Evolutionary conservation across 64 coral and sea anemone genomes (phyloP), one percentile per base, ranked within the genome.

Genomic region (Pachyseris speciosa): DNA sequence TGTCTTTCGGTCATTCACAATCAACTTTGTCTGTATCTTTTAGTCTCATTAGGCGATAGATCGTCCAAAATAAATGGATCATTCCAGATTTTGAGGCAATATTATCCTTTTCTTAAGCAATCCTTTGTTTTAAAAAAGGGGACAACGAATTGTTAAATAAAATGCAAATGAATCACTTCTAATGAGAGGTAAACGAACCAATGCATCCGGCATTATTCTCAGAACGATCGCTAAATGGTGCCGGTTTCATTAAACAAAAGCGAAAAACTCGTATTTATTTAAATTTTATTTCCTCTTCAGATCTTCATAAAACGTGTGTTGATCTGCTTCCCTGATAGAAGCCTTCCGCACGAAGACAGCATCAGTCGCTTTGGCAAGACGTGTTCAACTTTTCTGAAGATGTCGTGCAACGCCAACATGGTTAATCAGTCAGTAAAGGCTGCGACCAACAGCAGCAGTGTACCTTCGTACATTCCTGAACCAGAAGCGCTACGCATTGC

Each of bases 141-240:
- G 36, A 71, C 3, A 16, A 9, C 31, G 28, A 20, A 60, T n/a
- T 11, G 1, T 61, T 40, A 26, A 61, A 61, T 41, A 63, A 53
- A 30, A 81, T 81, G 22, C 11, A 61, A 60, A 80, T 77, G 27
- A 34, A 26, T 27, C 29, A 33, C 22, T 75, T 75, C 48, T 34
- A 0, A 13, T 4, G 4, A 30, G 40, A 26, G 41, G 72, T 7
- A 16, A 37, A 25, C 20, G 22, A 8, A 61, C 36, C 30, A 60
- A 61, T 61, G 77, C 4, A 81, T 81, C 77, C 77, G 77, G 77
- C 25, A 61, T 63, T 81, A 25, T 24, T 61, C 19, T 15, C 6
- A 2, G 3, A n/a, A 36, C 2, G 49, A 41, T 34, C 22, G 10
- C 22, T 80, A n/a, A 39, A 24, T 80, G 8, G 29, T 51, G 28